A percentile compares a stretch with the other conserved stretches of the same genome.
Conservation (phyloP, 2,888 invertebrate species). For the Noctuana brunneofusca region DNA sequence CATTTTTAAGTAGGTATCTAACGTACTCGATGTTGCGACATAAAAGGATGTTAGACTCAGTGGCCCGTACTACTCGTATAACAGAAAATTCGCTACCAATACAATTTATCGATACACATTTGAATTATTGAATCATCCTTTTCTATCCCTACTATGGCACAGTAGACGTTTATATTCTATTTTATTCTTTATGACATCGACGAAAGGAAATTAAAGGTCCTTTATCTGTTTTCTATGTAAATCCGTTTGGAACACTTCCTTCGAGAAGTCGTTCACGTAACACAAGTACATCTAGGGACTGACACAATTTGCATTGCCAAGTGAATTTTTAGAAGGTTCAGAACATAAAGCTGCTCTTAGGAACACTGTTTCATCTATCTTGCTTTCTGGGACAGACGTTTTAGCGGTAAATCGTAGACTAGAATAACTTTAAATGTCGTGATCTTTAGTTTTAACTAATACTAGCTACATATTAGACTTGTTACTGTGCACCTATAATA, state of each 20-base stretch:
- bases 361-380: not conserved
- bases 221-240: slow-evolving; percentile 27
- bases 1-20: not conserved
- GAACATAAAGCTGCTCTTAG: not conserved
- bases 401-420: not conserved
- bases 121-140: slow-evolving; percentile 30
- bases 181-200: slow-evolving; percentile 26
- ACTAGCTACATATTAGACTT: no score
- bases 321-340: slow-evolving; percentile 1
- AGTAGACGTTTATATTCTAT: slow-evolving; percentile 27
- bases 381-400: not conserved
- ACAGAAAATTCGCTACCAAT: slow-evolving; percentile 13
- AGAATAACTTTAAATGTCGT: not conserved
- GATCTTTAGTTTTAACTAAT: not conserved
- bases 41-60: slow-evolving; percentile 14
- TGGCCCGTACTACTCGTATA: not conserved
- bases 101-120: slow-evolving; percentile 20
- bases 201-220: slow-evolving; percentile 30
- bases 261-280: slow-evolving; percentile 6
- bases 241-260: slow-evolving; percentile 13
- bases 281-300: not conserved
- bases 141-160: slow-evolving; percentile 11
- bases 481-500: no score
- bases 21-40: slow-evolving; percentile 7
- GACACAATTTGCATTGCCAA: slow-evolving; percentile 10